Conservation (phyloP, 2,113 vertebrate species). For the Procavia capensis region DNA sequence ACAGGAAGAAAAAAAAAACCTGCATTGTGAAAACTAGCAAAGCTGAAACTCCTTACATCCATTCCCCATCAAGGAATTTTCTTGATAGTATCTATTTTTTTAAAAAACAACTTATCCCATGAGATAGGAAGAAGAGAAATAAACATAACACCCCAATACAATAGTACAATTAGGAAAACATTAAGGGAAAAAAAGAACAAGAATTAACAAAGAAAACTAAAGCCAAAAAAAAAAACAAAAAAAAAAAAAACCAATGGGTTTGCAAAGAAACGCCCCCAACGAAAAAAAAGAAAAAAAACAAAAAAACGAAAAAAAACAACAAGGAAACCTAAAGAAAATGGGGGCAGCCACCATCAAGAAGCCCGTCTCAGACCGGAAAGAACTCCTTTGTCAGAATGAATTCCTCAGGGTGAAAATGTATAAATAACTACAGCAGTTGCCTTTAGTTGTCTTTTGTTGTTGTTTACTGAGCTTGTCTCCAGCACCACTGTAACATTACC, state of each 20-base stretch:
- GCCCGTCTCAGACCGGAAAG: no score
- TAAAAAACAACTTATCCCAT: slow-evolving; percentile 12
- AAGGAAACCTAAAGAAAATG: no score
- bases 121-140: not conserved
- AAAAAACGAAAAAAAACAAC: not conserved
- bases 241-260: not conserved
- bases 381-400: no score
- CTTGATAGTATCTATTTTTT: not conserved
- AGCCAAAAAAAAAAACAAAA: slow-evolving; percentile 2
- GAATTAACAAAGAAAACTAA: slow-evolving; percentile 36
- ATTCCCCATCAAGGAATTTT: not conserved
- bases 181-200: not conserved
- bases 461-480: not conserved
- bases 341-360: no score
- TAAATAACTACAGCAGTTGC: no score
- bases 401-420: no score
- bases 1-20: not conserved
- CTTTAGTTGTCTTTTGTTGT: not conserved
- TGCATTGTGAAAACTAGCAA: not conserved
- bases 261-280: not conserved
- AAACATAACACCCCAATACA: not conserved
- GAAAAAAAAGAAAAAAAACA: not conserved
- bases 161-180: not conserved
- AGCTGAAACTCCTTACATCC: not conserved
- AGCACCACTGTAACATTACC: not conserved